These are phyloP conservation scores for Gymnothorax reevesii DNA, from an alignment of 2,797 vertebrate genomes.

Conservation along the genomic window DNA sequence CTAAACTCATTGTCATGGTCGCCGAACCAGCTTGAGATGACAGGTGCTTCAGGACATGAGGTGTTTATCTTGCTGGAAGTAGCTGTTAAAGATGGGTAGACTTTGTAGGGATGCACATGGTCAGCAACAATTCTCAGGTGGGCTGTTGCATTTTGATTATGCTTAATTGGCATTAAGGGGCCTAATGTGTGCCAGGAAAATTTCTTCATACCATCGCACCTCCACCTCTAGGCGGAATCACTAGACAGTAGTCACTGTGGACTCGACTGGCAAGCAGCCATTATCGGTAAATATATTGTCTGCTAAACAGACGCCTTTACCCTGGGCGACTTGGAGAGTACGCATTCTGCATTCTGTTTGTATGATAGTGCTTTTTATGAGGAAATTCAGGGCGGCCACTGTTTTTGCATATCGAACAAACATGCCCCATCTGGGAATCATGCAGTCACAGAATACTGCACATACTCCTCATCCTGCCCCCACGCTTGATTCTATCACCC, in stretches of 20 bases:
- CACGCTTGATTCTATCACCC: not conserved
- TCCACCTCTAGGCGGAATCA: not conserved
- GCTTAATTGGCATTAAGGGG: too few species aligned
- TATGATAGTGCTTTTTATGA: conserved; percentile 5
- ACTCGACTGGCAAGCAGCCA: not conserved
- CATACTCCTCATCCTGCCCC: not conserved
- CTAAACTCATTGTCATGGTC: too few species aligned
- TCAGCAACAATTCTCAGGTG: too few species aligned
- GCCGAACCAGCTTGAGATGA: too few species aligned
- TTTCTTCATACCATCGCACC: too few species aligned
- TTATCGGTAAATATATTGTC: not conserved
- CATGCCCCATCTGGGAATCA: not conserved
- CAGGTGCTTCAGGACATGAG: too few species aligned
- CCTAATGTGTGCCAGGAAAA: too few species aligned
- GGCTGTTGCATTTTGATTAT: too few species aligned
- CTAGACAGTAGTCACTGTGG: not conserved
- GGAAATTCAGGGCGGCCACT: not conserved
- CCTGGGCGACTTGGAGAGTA: not conserved
- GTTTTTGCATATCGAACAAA: not conserved
- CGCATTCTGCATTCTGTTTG: conserved; percentile 3
- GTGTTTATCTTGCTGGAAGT: too few species aligned
- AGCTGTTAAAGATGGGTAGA: too few species aligned
- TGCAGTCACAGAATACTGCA: not conserved
- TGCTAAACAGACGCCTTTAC: not conserved
- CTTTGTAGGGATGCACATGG: too few species aligned